These are phyloP conservation scores for Misgurnus anguillicaudatus DNA, from an alignment of 2,113 vertebrate genomes.

Conservation along the genomic window DNA sequence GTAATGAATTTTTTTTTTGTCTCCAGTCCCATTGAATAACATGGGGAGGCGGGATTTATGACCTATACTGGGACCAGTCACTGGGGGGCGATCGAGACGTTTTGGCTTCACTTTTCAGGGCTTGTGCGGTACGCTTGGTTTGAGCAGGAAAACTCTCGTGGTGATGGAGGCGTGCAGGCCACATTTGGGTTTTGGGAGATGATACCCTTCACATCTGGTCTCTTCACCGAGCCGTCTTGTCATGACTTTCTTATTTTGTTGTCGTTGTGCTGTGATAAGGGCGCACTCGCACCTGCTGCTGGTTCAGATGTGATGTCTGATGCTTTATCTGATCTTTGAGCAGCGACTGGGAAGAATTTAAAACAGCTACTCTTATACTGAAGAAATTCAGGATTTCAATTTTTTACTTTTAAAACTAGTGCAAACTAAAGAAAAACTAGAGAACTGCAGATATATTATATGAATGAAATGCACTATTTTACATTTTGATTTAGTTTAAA, in stretches of 20 bases:
- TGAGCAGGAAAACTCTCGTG: neutral
- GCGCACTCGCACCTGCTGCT: neutral
- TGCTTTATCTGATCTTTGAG: neutral
- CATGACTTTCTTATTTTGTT: constrained; percentile 32
- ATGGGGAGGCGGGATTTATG: too few relatives aligned
- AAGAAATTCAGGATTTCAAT: neutral
- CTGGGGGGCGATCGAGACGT: too few relatives aligned
- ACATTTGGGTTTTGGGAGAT: constrained; percentile 3
- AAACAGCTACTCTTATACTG: neutral
- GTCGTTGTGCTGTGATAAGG: constrained; percentile 22
- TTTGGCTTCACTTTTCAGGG: too few relatives aligned
- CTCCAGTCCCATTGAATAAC: too few relatives aligned
- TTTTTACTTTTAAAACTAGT: neutral
- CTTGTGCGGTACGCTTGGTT: too few relatives aligned
- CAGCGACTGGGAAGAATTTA: neutral
- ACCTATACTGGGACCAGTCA: too few relatives aligned
- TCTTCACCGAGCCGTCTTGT: neutral
- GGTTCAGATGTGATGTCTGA: constrained; percentile 10
- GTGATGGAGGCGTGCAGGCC: neutral
- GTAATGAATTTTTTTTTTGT: too few relatives aligned
- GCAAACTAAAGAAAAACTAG: too few relatives aligned
- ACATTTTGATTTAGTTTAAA: too few relatives aligned
- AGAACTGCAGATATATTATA: too few relatives aligned
- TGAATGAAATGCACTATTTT: too few relatives aligned
- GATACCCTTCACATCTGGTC: constrained; percentile 28